Conservation (phyloP, 1,140 invertebrate genomes). For the Bathynomus jamesi region DNA sequence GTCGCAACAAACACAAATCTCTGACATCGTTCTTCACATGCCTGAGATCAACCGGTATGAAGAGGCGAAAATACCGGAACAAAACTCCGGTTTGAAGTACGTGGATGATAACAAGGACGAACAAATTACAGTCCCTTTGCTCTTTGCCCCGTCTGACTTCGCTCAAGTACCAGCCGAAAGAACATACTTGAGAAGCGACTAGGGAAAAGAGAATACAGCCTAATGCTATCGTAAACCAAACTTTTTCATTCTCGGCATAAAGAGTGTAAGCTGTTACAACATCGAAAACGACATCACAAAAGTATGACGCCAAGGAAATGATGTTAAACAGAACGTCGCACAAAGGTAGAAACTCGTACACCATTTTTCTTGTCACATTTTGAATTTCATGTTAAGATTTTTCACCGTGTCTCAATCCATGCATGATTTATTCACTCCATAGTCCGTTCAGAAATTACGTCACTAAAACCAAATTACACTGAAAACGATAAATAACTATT, state of each 20-base stretch:
- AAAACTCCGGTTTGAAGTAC: conserved; percentile 70
- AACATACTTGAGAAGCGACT: conserved; percentile 35
- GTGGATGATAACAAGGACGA: conserved; percentile 54
- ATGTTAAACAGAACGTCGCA: conserved; percentile 86
- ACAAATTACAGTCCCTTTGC: conserved; percentile 25
- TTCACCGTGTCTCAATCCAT: too few species aligned
- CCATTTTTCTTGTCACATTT: conserved; percentile 17
- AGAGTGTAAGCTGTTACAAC: conserved; percentile 70
- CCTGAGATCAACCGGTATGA: conserved; percentile 73
- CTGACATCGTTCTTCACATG: conserved; percentile 75
- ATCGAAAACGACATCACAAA: conserved; percentile 84
- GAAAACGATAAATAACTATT: too few species aligned
- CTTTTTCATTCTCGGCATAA: conserved; percentile 43
- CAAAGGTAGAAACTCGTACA: conserved; percentile 45
- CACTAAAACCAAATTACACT: too few species aligned
- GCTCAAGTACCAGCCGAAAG: conserved; percentile 36
- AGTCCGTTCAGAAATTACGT: too few species aligned
- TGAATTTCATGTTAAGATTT: neutral
- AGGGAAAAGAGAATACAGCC: conserved; percentile 32
- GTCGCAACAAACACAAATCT: conserved; percentile 65
- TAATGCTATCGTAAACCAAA: conserved; percentile 35
- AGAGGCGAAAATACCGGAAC: conserved; percentile 79
- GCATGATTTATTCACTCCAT: too few species aligned
- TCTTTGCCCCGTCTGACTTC: conserved; percentile 25
- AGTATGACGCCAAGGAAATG: conserved; percentile 80